Conservation (phyloP, 2,113 vertebrate species). For the Mastomys natalensis region DNA sequence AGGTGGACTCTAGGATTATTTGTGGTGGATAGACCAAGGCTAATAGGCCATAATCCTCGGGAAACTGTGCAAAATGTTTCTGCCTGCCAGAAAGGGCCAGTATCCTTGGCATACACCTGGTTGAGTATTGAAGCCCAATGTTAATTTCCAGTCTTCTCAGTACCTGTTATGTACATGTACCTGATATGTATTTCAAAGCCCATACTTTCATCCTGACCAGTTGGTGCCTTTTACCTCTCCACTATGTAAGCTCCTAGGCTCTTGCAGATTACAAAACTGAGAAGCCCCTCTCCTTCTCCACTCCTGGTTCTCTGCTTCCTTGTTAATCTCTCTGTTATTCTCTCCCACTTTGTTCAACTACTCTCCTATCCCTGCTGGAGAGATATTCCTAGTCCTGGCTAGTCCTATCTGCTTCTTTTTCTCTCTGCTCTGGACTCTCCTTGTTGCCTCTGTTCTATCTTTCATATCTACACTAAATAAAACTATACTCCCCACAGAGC, state of each 20-base stretch:
- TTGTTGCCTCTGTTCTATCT: not conserved
- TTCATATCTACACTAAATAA: not conserved
- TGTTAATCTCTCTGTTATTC: not conserved
- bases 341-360: no score
- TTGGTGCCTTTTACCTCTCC: not conserved
- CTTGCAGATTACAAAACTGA: not conserved
- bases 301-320: not conserved
- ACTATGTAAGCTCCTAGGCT: not conserved
- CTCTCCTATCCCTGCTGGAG: not conserved
- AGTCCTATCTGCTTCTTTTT: not conserved
- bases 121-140: not conserved
- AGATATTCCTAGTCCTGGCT: no score
- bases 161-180: not conserved
- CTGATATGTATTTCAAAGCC: not conserved
- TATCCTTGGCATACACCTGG: no score
- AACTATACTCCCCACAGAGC: fast-evolving
- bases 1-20: no score
- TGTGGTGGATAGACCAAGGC: no score
- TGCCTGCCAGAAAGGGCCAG: no score
- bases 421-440: not conserved
- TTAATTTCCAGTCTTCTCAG: not conserved
- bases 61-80: not conserved
- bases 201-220: not conserved
- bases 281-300: not conserved
- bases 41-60: no score